A percentile compares a stretch with the other conserved stretches of the same genome.
These are phyloP conservation scores for Mormoops blainvillei DNA, from an alignment of 2,113 vertebrate genomes.

Conservation along the genomic window DNA sequence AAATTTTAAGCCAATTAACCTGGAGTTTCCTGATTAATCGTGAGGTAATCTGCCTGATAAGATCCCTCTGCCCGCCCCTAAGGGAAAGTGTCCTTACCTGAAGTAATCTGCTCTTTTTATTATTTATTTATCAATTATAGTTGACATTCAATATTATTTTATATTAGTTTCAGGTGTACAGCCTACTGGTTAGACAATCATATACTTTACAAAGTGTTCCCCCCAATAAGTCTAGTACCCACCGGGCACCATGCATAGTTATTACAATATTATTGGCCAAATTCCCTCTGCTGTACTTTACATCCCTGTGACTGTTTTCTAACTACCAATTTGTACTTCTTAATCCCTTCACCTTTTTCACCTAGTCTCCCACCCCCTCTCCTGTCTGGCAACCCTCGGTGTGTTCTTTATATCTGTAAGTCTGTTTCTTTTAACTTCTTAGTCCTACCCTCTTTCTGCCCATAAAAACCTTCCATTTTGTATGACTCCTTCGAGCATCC, in stretches of 20 bases:
- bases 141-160: neutral
- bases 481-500: neutral
- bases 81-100: neutral
- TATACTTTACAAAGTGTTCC: neutral
- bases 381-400: neutral
- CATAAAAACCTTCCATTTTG: neutral
- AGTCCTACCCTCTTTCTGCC: neutral
- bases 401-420: neutral
- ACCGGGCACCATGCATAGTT: neutral
- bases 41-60: neutral
- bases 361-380: neutral
- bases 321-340: neutral
- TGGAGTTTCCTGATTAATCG: neutral
- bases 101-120: neutral
- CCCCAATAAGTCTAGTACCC: neutral
- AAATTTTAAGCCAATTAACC: neutral
- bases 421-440: neutral
- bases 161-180: neutral
- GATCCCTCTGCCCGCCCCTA: neutral
- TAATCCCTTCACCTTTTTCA: neutral
- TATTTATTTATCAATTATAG: neutral
- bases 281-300: neutral
- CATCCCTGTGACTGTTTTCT: neutral
- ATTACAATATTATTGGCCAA: neutral
- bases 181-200: neutral